phyloP scores from a whole-genome alignment of 2,113 vertebrate species.

The Nothocercus julius region DNA sequence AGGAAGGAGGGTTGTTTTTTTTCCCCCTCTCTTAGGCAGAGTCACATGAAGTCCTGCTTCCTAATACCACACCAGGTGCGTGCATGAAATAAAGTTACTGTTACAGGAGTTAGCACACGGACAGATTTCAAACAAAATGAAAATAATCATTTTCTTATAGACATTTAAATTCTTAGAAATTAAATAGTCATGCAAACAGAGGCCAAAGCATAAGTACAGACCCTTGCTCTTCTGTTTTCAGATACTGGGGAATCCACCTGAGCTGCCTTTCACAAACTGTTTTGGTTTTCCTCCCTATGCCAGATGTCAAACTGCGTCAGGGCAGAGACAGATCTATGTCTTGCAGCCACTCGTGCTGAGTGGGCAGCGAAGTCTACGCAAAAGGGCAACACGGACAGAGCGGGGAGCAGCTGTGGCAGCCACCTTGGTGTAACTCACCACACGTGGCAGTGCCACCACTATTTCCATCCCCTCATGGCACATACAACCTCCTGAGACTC shows the following conservation, averaged over 20 bases:
- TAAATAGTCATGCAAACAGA: neutral
- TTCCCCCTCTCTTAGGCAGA: neutral
- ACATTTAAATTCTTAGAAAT: neutral
- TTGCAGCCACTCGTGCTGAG: neutral
- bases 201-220: neutral
- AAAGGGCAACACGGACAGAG: neutral
- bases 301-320: neutral
- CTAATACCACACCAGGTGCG: neutral
- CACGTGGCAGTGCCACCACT: neutral
- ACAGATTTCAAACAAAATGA: neutral
- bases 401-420: neutral
- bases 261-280: neutral
- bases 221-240: neutral
- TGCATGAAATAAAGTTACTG: neutral
- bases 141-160: neutral
- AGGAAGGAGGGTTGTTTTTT: neutral
- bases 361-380: neutral
- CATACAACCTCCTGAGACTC: neutral
- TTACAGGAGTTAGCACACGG: neutral
- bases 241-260: neutral
- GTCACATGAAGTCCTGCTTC: neutral
- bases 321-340: neutral
- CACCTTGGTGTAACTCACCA: neutral
- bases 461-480: neutral
- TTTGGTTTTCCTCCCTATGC: accelerated